Evolutionary conservation across 2,888 invertebrate species (phyloP).

Genomic region (Panopea generosa): DNA sequence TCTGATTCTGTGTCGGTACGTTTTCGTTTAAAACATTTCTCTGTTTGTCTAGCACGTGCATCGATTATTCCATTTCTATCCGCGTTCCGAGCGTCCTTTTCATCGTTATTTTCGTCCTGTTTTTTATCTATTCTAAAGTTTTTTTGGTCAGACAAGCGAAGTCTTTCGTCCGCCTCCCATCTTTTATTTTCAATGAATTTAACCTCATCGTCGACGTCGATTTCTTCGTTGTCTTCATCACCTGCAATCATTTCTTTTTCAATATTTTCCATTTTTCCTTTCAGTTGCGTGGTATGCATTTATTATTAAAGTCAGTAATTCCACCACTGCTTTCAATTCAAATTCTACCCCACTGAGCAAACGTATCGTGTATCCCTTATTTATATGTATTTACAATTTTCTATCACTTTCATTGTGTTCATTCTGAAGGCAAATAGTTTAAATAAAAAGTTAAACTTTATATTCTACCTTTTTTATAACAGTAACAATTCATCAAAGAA

Average conservation of each 20-base stretch:
- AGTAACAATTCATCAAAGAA: conserved; percentile 29
- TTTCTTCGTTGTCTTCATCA: conserved; percentile 5
- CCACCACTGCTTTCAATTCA: too few relatives aligned
- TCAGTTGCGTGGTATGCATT: not conserved
- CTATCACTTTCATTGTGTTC: too few relatives aligned
- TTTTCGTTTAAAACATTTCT: conserved; percentile 38
- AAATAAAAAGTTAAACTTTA: too few relatives aligned
- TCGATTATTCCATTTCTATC: conserved; percentile 6
- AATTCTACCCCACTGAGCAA: too few relatives aligned
- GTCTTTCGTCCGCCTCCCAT: conserved; percentile 3
- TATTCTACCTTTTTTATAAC: conserved; percentile 7
- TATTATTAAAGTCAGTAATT: too few relatives aligned
- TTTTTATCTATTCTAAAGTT: not conserved
- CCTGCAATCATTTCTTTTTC: conserved; percentile 3
- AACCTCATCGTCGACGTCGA: conserved; percentile 1
- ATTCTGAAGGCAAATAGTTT: too few relatives aligned
- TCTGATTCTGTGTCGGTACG: conserved; percentile 22
- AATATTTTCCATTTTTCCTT: conserved; percentile 1
- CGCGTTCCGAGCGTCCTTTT: not conserved
- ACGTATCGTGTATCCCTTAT: too few relatives aligned
- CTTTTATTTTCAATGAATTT: not conserved
- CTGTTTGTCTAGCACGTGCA: conserved; percentile 15
- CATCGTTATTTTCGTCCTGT: not conserved
- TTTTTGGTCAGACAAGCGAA: not conserved
- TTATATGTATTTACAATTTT: too few relatives aligned